Conservation (phyloP, 2,888 invertebrate genomes). For the Oeneis ivallda region DNA sequence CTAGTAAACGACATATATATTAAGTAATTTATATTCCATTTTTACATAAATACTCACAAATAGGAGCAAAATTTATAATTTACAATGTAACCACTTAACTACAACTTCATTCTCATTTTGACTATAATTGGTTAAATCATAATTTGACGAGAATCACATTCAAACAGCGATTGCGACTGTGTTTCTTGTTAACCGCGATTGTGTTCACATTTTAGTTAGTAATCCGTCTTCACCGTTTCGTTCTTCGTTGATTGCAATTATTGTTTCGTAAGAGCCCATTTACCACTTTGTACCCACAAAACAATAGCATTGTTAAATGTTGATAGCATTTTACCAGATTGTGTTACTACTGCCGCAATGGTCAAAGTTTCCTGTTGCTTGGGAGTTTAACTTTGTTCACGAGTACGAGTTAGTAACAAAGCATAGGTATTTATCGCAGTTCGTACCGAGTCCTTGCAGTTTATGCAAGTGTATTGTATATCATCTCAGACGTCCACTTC, state of each 20-base stretch:
- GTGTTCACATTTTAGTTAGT: conserved; percentile 8
- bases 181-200: conserved; percentile 12
- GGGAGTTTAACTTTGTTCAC: conserved; percentile 12
- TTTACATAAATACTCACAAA: no score
- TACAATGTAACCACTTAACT: no score
- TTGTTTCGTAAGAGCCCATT: conserved; percentile 21
- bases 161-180: conserved; percentile 1
- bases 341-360: conserved; percentile 3
- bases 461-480: neutral
- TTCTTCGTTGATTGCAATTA: conserved; percentile 15
- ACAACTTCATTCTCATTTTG: no score
- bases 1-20: no score
- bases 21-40: no score
- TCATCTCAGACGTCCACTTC: no score
- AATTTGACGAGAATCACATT: conserved; percentile 8
- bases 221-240: conserved; percentile 15
- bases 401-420: neutral
- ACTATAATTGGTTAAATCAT: neutral
- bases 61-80: no score
- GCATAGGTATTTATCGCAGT: neutral
- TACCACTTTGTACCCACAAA: neutral
- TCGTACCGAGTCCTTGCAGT: neutral
- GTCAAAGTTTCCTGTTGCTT: conserved; percentile 20
- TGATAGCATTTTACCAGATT: conserved; percentile 8
- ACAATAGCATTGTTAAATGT: conserved; percentile 31